Conservation (phyloP, 1,140 invertebrate species). For the Sesamia nonagrioides region DNA sequence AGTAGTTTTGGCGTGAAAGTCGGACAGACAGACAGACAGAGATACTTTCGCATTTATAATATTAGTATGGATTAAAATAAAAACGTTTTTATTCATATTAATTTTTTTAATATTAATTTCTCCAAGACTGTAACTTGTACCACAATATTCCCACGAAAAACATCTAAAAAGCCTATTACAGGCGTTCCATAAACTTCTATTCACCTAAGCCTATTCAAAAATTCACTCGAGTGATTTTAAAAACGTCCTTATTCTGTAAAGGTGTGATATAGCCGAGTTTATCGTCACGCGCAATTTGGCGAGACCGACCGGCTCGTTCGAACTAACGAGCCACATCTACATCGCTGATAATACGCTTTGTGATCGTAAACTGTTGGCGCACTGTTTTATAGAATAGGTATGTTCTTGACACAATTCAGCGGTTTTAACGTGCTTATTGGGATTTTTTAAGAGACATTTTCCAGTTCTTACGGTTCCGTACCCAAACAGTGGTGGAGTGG, state of each 20-base stretch:
- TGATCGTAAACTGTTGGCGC: slow-evolving; percentile 39
- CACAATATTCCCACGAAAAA: background rate
- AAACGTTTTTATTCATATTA: too few relatives aligned
- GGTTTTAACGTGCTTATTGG: background rate
- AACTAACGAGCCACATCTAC: slow-evolving; percentile 65
- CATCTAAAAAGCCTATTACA: slow-evolving; percentile 20
- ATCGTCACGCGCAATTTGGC: slow-evolving; percentile 77
- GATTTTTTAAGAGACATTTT: background rate
- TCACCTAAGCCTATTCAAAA: slow-evolving; percentile 54
- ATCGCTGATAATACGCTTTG: slow-evolving; percentile 20
- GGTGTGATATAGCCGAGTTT: slow-evolving; percentile 60
- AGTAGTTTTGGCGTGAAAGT: too few relatives aligned
- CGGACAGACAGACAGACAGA: too few relatives aligned
- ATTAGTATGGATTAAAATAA: too few relatives aligned
- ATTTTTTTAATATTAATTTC: too few relatives aligned
- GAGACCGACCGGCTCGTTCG: slow-evolving; percentile 57
- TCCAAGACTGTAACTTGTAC: background rate
- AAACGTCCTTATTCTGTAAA: slow-evolving; percentile 71
- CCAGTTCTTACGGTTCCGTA: too few relatives aligned
- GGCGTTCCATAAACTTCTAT: slow-evolving; percentile 42
- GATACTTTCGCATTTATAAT: too few relatives aligned
- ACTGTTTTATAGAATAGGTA: slow-evolving; percentile 14
- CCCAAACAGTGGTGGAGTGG: too few relatives aligned
- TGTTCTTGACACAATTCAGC: background rate
- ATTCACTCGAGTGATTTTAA: slow-evolving; percentile 73